Conservation (phyloP, 1,140 invertebrate species). For the Drosophila santomea region DNA sequence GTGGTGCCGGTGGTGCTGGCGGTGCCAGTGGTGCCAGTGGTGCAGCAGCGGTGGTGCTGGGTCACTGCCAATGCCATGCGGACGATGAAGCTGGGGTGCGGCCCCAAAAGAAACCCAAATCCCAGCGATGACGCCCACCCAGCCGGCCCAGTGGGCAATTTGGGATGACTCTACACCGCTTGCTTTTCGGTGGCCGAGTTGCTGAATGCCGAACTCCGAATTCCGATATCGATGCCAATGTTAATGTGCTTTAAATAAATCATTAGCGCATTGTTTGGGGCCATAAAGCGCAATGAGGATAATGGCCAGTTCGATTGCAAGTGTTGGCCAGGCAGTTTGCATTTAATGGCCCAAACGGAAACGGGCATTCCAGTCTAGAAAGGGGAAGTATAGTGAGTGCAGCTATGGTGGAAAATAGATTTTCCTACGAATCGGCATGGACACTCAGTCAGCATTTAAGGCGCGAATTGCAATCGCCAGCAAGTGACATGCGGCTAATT, state of each 20-base stretch:
- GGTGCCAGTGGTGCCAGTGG: slow-evolving; percentile 10
- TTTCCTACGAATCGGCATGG: neutral
- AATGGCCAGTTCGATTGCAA: slow-evolving; percentile 4
- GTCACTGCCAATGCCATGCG: slow-evolving; percentile 78
- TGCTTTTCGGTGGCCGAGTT: slow-evolving; percentile 30
- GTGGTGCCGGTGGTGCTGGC: slow-evolving; percentile 21
- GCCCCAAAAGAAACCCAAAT: slow-evolving; percentile 3
- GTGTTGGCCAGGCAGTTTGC: slow-evolving; percentile 6
- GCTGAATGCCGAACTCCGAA: slow-evolving; percentile 43
- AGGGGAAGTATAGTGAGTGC: neutral
- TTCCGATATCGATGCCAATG: slow-evolving; percentile 28
- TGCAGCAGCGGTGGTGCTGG: slow-evolving; percentile 31
- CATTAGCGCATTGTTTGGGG: slow-evolving; percentile 66
- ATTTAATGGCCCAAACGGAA: neutral
- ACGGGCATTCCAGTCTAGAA: neutral
- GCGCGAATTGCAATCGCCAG: slow-evolving; percentile 29
- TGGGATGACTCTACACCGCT: slow-evolving; percentile 23
- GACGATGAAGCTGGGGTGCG: slow-evolving; percentile 5
- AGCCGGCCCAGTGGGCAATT: slow-evolving; percentile 72
- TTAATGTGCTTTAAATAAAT: slow-evolving; percentile 76
- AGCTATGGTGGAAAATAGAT: neutral
- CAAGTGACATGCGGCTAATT: slow-evolving; percentile 72
- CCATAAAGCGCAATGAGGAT: slow-evolving; percentile 16
- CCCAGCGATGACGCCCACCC: slow-evolving; percentile 65
- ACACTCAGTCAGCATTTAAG: slow-evolving; percentile 6